A percentile compares a stretch with the other conserved stretches of the same genome.
phyloP scores from a whole-genome alignment of 2,888 invertebrate genomes.

The Adela reaumurella region DNA sequence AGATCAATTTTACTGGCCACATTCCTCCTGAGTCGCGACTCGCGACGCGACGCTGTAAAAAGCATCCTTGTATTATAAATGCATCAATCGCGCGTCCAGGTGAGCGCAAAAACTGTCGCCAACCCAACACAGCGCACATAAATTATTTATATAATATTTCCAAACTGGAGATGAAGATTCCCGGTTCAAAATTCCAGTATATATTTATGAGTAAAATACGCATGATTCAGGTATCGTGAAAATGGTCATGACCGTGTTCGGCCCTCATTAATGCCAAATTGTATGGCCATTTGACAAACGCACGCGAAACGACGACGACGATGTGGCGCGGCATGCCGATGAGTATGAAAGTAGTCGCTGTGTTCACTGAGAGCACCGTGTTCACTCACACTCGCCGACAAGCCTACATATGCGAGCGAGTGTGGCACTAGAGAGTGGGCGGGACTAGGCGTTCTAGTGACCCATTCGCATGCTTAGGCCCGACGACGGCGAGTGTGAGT shows the following conservation, averaged over 20 bases:
- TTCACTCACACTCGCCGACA: too few species aligned
- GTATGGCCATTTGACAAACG: background rate
- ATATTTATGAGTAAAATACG: background rate
- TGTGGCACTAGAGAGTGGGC: too few species aligned
- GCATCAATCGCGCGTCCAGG: slow-evolving; percentile 54
- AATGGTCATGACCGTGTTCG: background rate
- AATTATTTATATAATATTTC: slow-evolving; percentile 54
- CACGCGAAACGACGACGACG: background rate
- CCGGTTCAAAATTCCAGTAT: background rate
- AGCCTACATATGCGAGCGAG: too few species aligned
- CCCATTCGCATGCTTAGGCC: too few species aligned
- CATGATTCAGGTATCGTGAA: background rate
- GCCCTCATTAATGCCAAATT: background rate
- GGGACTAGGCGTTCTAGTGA: too few species aligned
- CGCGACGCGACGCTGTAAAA: slow-evolving; percentile 41
- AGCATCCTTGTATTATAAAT: slow-evolving; percentile 57
- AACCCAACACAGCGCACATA: slow-evolving; percentile 38
- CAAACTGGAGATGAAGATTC: background rate
- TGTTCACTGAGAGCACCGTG: too few species aligned
- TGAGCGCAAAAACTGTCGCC: slow-evolving; percentile 44
- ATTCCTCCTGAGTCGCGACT: slow-evolving; percentile 40
- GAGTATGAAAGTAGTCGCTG: too few species aligned
- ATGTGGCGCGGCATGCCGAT: too few species aligned
- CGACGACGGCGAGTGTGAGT: too few species aligned
- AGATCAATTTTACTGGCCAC: slow-evolving; percentile 56